phyloP scores from a whole-genome alignment of 2,113 vertebrate genomes.

The Eulacestoma nigropectus region DNA sequence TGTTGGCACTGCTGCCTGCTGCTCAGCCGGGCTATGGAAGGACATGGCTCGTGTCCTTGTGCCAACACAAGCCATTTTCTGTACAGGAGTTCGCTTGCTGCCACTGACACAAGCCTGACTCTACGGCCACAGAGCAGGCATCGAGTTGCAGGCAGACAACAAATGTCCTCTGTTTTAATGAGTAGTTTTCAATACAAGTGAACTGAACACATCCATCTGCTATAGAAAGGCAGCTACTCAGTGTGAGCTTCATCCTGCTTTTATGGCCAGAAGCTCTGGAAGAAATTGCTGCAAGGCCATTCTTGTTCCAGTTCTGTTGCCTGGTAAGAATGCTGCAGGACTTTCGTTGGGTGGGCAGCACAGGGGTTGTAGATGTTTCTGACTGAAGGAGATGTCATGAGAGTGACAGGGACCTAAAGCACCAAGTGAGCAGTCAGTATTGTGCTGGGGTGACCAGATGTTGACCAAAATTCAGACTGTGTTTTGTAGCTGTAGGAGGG shows the following conservation, averaged over 20 bases:
- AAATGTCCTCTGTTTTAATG: background rate
- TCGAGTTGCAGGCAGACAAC: background rate
- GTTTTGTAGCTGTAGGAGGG: background rate
- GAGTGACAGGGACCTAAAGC: background rate
- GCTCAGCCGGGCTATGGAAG: background rate
- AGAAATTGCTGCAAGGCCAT: background rate
- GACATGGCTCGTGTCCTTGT: background rate
- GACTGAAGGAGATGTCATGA: background rate
- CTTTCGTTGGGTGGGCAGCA: fast-evolving
- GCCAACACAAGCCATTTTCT: background rate
- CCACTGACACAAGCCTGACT: background rate
- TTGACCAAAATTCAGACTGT: background rate
- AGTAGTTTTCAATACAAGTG: background rate
- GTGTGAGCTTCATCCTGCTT: background rate
- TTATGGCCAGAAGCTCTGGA: background rate
- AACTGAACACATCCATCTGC: background rate
- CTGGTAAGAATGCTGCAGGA: background rate
- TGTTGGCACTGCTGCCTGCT: background rate
- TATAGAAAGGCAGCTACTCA: background rate
- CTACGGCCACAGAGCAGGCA: background rate
- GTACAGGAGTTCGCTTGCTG: background rate
- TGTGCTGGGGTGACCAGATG: background rate
- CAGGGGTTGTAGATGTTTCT: background rate
- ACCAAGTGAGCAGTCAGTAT: fast-evolving
- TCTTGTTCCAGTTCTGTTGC: background rate